Base-by-base conservation (phyloP, 2,797 vertebrate species). In the Perodicticus potto region DNA sequence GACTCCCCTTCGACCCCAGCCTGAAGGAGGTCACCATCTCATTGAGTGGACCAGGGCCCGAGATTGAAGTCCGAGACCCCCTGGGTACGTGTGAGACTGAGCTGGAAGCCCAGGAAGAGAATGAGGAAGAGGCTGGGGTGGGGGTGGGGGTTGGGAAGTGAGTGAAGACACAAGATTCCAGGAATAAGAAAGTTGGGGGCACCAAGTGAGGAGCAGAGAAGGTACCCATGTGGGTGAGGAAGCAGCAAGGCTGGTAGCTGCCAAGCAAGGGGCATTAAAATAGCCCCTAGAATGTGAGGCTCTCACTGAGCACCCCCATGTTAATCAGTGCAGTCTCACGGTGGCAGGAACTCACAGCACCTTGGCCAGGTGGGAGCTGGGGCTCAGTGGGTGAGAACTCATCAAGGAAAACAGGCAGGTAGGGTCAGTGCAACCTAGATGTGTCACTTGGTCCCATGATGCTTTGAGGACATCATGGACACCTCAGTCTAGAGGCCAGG, bases 11-110 rank as follows among this genome's bases (percentile, higher is more conserved):
- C 55, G 99, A 99, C 98, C 98, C 99, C 83, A 99, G 99, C 97
- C 99, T 99, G 80, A 99, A 99, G 98, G 99, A 99, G 97, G 99
- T 99, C 98, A 99, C 99, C 1, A 98, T 99, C 96, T 99, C 99
- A 2, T 98, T 99, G 87, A 99, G 99, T 0, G 99, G 99, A 37
- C 99, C 99, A 0, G 98, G 98, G 1, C 99, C 99, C 0, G 97
- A 98, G 86, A 99, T 99, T 0, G 98, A 99, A 98, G 99, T 99
- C 93, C 98, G 40, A 5, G 99, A 99, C 96, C 99, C 99, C 0
- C 95, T 99, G 76, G 99, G 99, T 99, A 98, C 0, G 97, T 59
- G 13, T 22, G 7, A 13, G 45, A 19, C n/a, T 23, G 59, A 78
- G n/a, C 37, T 45, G 25, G 86, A n/a, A 40, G 77, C 13, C 32